Evolutionary conservation across 2,797 vertebrate genomes (phyloP).

Genomic region (Neoniphon sammara): DNA sequence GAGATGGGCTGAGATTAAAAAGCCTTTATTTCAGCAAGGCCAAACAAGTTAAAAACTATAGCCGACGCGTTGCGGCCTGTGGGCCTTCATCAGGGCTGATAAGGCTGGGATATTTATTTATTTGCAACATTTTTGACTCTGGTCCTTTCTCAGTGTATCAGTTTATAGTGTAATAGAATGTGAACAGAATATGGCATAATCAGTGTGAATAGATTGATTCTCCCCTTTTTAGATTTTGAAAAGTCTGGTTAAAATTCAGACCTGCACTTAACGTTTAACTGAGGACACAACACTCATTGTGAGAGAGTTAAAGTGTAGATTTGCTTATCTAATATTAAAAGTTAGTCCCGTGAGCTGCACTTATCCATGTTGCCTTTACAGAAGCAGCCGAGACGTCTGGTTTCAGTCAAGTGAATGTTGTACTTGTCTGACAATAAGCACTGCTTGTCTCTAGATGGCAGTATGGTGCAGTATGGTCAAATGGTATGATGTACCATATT

Average conservation of each 20-base stretch:
- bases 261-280: not conserved
- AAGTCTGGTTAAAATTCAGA: not conserved
- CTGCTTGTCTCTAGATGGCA: not conserved
- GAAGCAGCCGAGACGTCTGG: not conserved
- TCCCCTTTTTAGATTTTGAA: too few relatives aligned
- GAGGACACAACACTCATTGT: not conserved
- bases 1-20: too few relatives aligned
- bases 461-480: not conserved
- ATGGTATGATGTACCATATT: not conserved
- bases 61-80: too few relatives aligned
- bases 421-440: not conserved
- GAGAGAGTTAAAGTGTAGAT: not conserved
- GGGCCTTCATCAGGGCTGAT: too few relatives aligned
- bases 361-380: slow-evolving; percentile 16
- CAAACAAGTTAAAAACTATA: too few relatives aligned
- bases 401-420: not conserved
- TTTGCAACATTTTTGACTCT: not conserved
- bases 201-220: not conserved
- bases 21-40: too few relatives aligned
- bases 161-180: not conserved
- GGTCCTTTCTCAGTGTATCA: not conserved
- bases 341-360: not conserved
- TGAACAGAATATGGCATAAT: not conserved
- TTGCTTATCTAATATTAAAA: not conserved
- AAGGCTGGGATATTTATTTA: too few relatives aligned